Evolutionary conservation across 2,888 invertebrate species (phyloP), one percentile per base, ranked within the genome.

Genomic region (Drosophila longiperda): DNA sequence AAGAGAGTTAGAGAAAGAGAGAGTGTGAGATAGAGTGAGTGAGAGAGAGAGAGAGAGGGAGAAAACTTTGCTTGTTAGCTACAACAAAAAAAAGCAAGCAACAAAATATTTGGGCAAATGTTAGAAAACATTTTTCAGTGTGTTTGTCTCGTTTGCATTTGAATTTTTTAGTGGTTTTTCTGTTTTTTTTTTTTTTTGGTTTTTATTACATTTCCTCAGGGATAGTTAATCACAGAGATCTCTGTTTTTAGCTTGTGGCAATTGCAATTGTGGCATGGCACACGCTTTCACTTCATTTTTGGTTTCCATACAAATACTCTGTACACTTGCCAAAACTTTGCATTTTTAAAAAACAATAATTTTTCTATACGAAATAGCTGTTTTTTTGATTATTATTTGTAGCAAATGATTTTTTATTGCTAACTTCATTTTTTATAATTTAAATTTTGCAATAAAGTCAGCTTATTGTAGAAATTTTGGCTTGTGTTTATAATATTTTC

Each of bases 191-290:
- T 38, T 11, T n/a, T 20, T 61, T 15, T 40, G n/a, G 17, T 52
- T 32, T 42, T 36, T 33, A 23, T 48, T 45, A 52, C 29, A 32
- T 40, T 60, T 53, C 49, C 80, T 42, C 57, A 1, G 29, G 66
- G 20, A 45, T 50, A 75, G 76, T 66, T 75, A 63, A 75, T 79
- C 75, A 66, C 49, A 52, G 55, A 20, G 75, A 79, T 75, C 76
- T 66, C 40, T 64, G 66, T 52, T 75, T 64, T 20, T 45, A 40
- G 65, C 26, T 53, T 49, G 12, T 36, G 50, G 36, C 40, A 42
- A 1, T 52, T 66, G 80, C 71, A 75, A 64, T 71, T 59, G 9
- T 45, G 55, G 36, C 57, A 11, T 45, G 55, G 32, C 57, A 7
- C n/a, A n/a, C 23, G 33, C 52, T 40, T 32, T 17, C 17, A 48